Evolutionary conservation across 2,888 invertebrate genomes (phyloP).

Genomic region (Melolontha melolontha): DNA sequence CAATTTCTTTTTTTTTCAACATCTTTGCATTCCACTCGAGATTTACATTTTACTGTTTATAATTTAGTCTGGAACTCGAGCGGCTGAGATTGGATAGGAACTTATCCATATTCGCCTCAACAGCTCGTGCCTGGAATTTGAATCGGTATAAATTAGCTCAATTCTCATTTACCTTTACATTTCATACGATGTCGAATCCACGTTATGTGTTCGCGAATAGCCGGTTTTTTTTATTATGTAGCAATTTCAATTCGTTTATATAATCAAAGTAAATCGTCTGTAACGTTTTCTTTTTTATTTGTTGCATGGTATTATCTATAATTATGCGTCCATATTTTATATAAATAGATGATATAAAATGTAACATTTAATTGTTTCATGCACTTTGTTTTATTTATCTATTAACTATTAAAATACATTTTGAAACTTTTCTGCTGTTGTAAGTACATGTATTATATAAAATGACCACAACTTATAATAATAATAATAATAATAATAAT

Average conservation of each 20-base stretch:
- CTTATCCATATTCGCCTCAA: constrained; percentile 38
- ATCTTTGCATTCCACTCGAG: constrained; percentile 31
- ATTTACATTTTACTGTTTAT: constrained; percentile 43
- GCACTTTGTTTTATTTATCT: too few species aligned
- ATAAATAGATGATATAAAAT: too few species aligned
- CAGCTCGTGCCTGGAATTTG: constrained; percentile 37
- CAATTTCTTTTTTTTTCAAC: constrained; percentile 12
- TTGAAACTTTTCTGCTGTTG: too few species aligned
- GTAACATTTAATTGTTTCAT: too few species aligned
- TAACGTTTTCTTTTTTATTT: background rate
- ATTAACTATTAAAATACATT: too few species aligned
- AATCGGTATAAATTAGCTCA: constrained; percentile 39
- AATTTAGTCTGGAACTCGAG: constrained; percentile 40
- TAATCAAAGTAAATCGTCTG: constrained; percentile 3
- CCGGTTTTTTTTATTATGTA: background rate
- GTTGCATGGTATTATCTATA: background rate
- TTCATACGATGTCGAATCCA: constrained; percentile 10
- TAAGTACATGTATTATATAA: too few species aligned
- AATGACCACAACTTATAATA: too few species aligned
- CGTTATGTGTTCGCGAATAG: constrained; percentile 12
- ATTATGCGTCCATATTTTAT: too few species aligned
- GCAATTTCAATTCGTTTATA: constrained; percentile 17
- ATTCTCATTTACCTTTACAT: constrained; percentile 33
- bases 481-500: too few species aligned
- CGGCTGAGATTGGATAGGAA: constrained; percentile 36